Conservation (phyloP, 2,113 vertebrate species). For the Maccullochella peelii region DNA sequence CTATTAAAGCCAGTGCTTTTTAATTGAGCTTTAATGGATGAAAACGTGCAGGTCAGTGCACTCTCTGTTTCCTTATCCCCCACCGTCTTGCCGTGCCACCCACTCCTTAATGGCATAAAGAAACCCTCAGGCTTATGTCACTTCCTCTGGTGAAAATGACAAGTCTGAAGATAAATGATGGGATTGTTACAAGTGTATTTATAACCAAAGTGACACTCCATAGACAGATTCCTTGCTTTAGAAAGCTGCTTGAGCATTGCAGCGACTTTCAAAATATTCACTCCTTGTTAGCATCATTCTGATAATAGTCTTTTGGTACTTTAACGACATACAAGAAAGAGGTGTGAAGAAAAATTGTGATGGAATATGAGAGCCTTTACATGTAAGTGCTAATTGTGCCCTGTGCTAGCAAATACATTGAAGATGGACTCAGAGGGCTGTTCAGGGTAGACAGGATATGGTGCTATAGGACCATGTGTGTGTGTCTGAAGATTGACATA, state of each 20-base stretch:
- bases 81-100: conserved; percentile 9
- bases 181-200: conserved; percentile 71
- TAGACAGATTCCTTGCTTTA: conserved; percentile 61
- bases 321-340: conserved; percentile 9
- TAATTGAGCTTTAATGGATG: conserved; percentile 68
- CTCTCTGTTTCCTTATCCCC: conserved; percentile 30
- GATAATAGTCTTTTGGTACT: conserved; percentile 25
- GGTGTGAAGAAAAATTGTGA: conserved; percentile 6
- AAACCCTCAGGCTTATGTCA: conserved; percentile 41
- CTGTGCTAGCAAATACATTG: conserved; percentile 38
- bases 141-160: conserved; percentile 57
- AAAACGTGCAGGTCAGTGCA: conserved; percentile 42
- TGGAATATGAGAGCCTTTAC: conserved; percentile 10
- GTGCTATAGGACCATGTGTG: background rate
- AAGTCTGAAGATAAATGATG: conserved; percentile 68
- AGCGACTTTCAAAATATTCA: conserved; percentile 21
- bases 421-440: background rate
- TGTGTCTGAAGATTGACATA: conserved; percentile 49
- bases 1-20: conserved; percentile 44
- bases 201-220: conserved; percentile 61
- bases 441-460: background rate
- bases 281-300: conserved; percentile 20
- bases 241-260: conserved; percentile 34
- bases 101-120: conserved; percentile 45
- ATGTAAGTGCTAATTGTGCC: conserved; percentile 47